A percentile compares a stretch with the other conserved stretches of the same genome.
Evolutionary conservation across 1,140 invertebrate species (phyloP).

Genomic region (Andricus grossulariae): DNA sequence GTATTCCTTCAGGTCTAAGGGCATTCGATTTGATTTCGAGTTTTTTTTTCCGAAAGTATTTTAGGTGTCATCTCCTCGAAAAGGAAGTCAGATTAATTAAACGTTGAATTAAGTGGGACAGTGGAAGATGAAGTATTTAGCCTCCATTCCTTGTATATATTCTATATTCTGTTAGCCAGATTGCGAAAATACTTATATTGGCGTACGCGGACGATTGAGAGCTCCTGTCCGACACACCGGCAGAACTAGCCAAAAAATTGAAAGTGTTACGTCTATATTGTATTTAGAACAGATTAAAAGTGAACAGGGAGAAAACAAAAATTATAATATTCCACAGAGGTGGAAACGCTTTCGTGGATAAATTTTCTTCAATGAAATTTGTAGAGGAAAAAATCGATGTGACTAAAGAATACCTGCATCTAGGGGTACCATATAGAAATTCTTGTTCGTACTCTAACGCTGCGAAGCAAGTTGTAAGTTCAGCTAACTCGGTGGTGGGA

Average conservation of each 20-base stretch:
- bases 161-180: constrained; percentile 38
- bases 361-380: background rate
- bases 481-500: background rate
- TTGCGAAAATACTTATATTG: background rate
- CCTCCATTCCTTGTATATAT: constrained; percentile 38
- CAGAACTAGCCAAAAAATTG: too few species aligned
- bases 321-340: too few species aligned
- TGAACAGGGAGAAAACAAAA: background rate
- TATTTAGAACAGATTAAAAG: constrained; percentile 34
- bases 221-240: background rate
- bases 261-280: constrained; percentile 15
- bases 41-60: too few species aligned
- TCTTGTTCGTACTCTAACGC: background rate
- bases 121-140: constrained; percentile 10
- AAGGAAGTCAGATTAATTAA: too few species aligned
- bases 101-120: too few species aligned
- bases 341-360: too few species aligned
- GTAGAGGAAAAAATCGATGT: background rate
- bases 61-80: too few species aligned
- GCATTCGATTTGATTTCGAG: too few species aligned
- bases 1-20: too few species aligned
- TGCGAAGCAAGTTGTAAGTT: background rate
- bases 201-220: constrained; percentile 6
- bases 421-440: constrained; percentile 30
- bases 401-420: constrained; percentile 39